phyloP scores from a whole-genome alignment of 2,113 vertebrate species.

The Colius striatus region DNA sequence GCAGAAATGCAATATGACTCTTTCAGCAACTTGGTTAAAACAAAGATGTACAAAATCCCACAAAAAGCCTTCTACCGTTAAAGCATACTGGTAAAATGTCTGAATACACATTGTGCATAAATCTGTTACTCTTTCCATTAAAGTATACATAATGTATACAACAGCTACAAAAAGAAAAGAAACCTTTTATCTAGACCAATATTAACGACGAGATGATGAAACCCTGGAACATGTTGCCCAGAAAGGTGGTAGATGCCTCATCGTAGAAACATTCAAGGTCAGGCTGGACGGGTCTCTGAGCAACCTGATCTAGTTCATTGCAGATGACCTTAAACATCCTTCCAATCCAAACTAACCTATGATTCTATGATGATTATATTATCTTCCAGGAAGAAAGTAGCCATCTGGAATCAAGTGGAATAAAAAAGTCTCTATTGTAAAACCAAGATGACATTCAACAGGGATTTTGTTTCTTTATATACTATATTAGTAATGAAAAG shows the following conservation, averaged over 20 bases:
- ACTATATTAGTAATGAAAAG: background rate
- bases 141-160: background rate
- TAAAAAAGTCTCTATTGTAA: background rate
- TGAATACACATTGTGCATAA: background rate
- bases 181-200: background rate
- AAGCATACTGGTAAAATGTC: background rate
- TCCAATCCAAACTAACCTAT: background rate
- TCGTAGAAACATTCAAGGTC: background rate
- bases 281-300: accelerated
- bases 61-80: background rate
- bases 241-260: too few species aligned
- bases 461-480: background rate
- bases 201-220: background rate
- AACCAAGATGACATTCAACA: background rate
- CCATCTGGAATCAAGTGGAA: background rate
- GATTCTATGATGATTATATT: background rate
- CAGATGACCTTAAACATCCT: background rate
- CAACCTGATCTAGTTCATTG: background rate
- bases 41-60: background rate
- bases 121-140: background rate
- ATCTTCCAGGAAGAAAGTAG: background rate
- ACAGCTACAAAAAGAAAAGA: background rate
- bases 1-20: background rate
- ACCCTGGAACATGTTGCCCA: background rate
- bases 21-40: background rate